phyloP scores from a whole-genome alignment of 2,113 vertebrate genomes.

The Laticauda laticaudata region DNA sequence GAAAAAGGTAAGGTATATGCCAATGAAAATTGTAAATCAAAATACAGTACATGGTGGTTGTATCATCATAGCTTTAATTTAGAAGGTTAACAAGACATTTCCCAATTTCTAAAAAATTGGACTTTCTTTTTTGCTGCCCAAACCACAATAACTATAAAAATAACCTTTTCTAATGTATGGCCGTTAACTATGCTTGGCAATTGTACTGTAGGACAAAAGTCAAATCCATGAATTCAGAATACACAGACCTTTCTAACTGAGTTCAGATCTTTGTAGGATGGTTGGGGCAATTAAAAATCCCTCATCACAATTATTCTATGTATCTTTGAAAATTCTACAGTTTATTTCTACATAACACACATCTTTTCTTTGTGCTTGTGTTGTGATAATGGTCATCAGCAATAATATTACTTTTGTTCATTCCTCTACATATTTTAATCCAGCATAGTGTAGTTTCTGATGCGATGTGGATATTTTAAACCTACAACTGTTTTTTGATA shows the following conservation, averaged over 20 bases:
- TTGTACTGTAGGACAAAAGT: neutral
- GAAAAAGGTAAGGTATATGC: constrained; percentile 54
- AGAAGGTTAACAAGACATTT: neutral
- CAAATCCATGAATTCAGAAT: neutral
- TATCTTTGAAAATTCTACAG: neutral
- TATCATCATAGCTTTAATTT: neutral
- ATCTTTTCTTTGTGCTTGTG: neutral
- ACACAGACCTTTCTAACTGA: neutral
- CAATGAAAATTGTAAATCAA: neutral
- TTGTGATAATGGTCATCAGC: neutral
- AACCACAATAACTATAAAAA: neutral
- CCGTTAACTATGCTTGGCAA: neutral
- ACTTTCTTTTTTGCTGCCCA: neutral
- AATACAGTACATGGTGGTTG: neutral
- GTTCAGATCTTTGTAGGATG: neutral
- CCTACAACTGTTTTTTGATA: neutral
- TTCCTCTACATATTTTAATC: neutral
- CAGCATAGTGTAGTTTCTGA: neutral
- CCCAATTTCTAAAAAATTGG: neutral
- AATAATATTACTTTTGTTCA: neutral
- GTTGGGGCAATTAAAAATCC: neutral
- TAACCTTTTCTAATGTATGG: neutral
- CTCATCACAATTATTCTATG: neutral
- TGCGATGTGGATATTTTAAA: neutral
- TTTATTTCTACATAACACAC: neutral